Base-by-base conservation (phyloP, 2,113 vertebrate species). In the Marcusenius ussheri region DNA sequence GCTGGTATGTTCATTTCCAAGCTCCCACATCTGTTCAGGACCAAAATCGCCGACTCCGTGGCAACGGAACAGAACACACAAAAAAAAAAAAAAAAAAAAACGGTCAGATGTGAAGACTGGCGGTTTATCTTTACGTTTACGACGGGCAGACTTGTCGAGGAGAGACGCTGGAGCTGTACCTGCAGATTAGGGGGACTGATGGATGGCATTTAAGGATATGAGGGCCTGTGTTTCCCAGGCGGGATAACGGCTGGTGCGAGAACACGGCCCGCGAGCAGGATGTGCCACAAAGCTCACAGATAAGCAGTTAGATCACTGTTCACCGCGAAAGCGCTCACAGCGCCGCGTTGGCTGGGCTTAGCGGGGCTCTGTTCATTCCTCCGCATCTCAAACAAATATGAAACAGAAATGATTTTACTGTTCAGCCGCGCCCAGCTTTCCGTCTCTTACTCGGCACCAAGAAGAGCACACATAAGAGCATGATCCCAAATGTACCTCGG, bases 61-160 rank as follows among this genome's bases (percentile, higher is more conserved):
- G 88, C 83, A 19, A 88, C 74, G 66, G 46, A 47, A 6, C 53
- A 83, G 53, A 70, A 70, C 90, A 90, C 89, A 89, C 39, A 42
- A 3, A 42, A 0, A 21, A 89, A 24, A 87, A 70, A 88, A 51
- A 53, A 49, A 53, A 8, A 66, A 66, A 11, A 66, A 66, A 27
- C 1, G 83, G 0, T 87, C 92, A 92, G 93, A 93, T 91, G 39
- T 92, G 91, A 90, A 92, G 94, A 92, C 93, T 92, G 88, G 83
- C 24, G 15, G 66, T 93, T 91, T 94, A 89, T 95, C 92, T 96
- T 93, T 95, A 93, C 93, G 93, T 93, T 95, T 96, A 91, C 93
- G 94, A 94, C 94, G 93, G 89, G 87, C 90, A 90, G 90, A 93
- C 95, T 95, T 96, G 91, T 95, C 94, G 94, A 91, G 92, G 93